Evolutionary conservation across 2,888 invertebrate genomes (phyloP), one percentile per base, ranked within the genome.

Genomic region (Machimus rusticus): DNA sequence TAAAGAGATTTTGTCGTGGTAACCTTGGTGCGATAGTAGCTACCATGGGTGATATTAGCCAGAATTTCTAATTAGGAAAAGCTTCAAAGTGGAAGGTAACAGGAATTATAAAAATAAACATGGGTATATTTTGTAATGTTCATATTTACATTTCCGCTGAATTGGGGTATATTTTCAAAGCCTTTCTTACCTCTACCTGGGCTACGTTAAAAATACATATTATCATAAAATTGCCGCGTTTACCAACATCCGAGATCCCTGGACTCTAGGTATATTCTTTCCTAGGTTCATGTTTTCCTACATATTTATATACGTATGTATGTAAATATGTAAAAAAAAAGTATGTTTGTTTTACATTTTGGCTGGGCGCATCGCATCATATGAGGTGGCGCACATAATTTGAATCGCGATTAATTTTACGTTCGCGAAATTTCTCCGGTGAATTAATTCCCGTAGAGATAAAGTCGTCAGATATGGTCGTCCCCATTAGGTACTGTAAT

Each of bases 391-490:
- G 28, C 4, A 66, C 12, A 66, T 23, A 66, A 81, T 28, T 81
- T 81, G 31, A 81, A 81, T 46, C 55, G 51, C 55, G 46, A 46
- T 51, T 28, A 81, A 81, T 28, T 34, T 46, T 55, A 31, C 34
- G 51, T 81, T 81, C 51, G 46, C n/a, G 39, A 51, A 23, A 51
- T 81, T 81, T 51, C 28, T 28, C 78, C 39, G 8, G 37, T 34
- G n/a, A 81, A 81, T 81, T 55, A 81, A 81, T 81, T 51, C 39
- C 28, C n/a, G 28, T 43, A 28, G 39, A 43, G 46, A 81, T 81
- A 51, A 81, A 51, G 43, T 28, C 81, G 19, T 55, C 46, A 81
- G 81, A 81, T 81, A 81, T 51, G 46, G 23, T 31, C 43, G 31
- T 81, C 0, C 37, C 9, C 78, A 31, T 55, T 81, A n/a, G n/a